A percentile compares a stretch with the other conserved stretches of the same genome.
phyloP scores from a whole-genome alignment of 2,113 vertebrate genomes.

The Hydrolagus affinis region DNA sequence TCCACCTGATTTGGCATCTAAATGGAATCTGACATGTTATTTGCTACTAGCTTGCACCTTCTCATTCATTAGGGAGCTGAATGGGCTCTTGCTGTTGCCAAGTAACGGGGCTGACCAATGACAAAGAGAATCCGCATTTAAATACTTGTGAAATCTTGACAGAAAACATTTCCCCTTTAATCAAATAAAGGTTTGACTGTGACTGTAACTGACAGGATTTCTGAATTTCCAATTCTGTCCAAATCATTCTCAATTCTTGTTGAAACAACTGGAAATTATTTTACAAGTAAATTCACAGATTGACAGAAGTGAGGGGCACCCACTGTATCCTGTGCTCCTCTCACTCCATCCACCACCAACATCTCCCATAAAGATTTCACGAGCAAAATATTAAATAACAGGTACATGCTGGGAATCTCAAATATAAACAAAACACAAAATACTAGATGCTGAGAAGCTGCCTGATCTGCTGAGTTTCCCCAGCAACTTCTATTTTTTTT shows the following conservation, averaged over 20 bases:
- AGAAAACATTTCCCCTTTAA: background rate
- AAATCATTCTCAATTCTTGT: background rate
- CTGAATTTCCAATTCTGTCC: background rate
- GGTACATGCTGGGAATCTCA: too few species aligned
- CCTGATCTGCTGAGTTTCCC: too few species aligned
- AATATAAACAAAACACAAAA: too few species aligned
- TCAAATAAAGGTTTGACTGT: too few species aligned
- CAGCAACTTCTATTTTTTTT: too few species aligned
- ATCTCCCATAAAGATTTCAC: background rate
- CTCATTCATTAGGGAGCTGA: background rate
- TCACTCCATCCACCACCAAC: background rate
- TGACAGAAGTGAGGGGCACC: background rate
- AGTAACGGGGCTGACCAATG: conserved; percentile 1
- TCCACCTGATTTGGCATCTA: background rate
- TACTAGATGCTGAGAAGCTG: too few species aligned
- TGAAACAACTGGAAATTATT: background rate
- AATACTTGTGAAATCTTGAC: background rate
- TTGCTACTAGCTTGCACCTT: conserved; percentile 2
- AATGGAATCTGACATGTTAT: background rate
- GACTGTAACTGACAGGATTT: background rate
- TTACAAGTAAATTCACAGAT: background rate
- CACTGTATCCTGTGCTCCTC: background rate
- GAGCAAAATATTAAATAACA: background rate
- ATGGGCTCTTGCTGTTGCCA: background rate
- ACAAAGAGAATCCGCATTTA: background rate